These are phyloP conservation scores for Lysiphlebus fabarum DNA, from an alignment of 1,140 invertebrate species.

Conservation along the genomic window DNA sequence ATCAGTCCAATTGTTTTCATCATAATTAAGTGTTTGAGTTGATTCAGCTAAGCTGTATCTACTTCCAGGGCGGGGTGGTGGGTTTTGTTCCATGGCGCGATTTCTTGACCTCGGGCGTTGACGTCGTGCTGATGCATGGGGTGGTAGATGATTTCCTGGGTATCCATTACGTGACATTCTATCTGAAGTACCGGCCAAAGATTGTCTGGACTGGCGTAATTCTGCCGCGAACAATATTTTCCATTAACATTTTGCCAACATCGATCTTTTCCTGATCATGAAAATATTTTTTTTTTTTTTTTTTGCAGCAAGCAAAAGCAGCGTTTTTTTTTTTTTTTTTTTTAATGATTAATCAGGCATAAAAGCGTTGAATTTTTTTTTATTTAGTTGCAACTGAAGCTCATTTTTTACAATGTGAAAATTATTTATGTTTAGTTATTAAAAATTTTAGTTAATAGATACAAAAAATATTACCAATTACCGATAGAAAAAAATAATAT, in stretches of 20 bases:
- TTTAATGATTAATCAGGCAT: background rate
- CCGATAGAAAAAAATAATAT: too few species aligned
- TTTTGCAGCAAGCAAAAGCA: background rate
- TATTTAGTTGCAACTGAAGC: too few species aligned
- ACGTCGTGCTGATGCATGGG: constrained; percentile 63
- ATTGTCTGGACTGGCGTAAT: constrained; percentile 77
- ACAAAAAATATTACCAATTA: too few species aligned
- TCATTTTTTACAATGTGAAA: too few species aligned
- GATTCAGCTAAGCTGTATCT: constrained; percentile 70
- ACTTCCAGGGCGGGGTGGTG: constrained; percentile 59
- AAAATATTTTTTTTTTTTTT: too few species aligned
- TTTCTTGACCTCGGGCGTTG: constrained; percentile 62
- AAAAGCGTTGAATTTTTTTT: background rate
- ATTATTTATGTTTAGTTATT: too few species aligned
- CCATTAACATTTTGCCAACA: constrained; percentile 13
- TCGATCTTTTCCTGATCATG: too few species aligned
- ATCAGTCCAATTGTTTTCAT: constrained; percentile 92
- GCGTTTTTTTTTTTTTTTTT: too few species aligned
- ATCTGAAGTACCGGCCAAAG: constrained; percentile 74
- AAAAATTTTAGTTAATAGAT: too few species aligned
- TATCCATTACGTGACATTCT: constrained; percentile 69
- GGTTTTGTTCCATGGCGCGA: constrained; percentile 48
- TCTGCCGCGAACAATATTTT: constrained; percentile 54
- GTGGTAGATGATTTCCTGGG: constrained; percentile 53
- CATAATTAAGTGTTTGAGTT: constrained; percentile 77